These are phyloP conservation scores for Siderastrea radians DNA, from an alignment of 92 coral and sea anemone genomes.

Conservation along the genomic window DNA sequence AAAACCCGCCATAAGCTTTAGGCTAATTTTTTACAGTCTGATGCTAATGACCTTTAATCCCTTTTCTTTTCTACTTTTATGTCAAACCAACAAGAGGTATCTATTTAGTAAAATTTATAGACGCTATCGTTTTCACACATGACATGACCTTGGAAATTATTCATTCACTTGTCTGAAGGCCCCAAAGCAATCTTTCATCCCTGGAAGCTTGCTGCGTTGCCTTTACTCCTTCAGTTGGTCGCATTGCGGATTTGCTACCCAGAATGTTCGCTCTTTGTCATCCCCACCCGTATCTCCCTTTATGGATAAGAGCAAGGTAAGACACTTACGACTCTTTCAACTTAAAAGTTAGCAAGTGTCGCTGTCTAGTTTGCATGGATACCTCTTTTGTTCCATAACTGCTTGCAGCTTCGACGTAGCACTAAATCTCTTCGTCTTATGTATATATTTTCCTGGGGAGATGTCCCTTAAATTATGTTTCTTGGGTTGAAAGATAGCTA, in stretches of 20 bases:
- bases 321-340: background rate
- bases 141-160: background rate
- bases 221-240: background rate
- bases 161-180: background rate
- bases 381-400: background rate
- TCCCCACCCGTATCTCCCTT: background rate
- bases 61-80: background rate
- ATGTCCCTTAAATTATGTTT: no score
- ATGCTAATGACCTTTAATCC: background rate
- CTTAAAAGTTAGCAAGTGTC: background rate
- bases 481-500: no score
- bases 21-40: conserved; percentile 2
- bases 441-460: no score
- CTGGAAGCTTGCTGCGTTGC: background rate
- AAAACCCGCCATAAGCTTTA: background rate
- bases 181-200: background rate
- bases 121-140: background rate
- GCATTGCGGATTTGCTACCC: background rate
- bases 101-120: background rate
- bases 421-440: background rate
- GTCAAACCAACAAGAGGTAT: no score
- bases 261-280: background rate
- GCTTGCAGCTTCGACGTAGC: background rate
- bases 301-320: background rate
- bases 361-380: background rate